Conservation (phyloP, 2,113 vertebrate species). For the Pollimyrus isidori region DNA sequence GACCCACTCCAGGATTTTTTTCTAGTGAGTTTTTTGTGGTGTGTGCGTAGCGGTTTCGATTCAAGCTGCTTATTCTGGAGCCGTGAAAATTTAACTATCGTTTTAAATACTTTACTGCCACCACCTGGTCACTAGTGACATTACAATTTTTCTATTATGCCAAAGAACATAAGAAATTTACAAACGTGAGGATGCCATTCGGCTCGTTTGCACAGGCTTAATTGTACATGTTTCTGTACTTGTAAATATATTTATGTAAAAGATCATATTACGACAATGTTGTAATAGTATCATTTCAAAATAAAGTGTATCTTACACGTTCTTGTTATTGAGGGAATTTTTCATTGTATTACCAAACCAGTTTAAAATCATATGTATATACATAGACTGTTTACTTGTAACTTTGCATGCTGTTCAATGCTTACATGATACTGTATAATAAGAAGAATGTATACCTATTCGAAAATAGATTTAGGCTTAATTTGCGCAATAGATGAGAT, state of each 20-base stretch:
- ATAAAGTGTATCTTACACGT: neutral
- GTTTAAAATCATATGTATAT: neutral
- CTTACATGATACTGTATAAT: neutral
- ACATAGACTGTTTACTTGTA: neutral
- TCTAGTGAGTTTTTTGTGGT: neutral
- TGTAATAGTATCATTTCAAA: neutral
- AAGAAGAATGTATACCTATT: neutral
- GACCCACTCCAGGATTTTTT: neutral
- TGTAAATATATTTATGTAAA: neutral
- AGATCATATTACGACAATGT: neutral
- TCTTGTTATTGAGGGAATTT: neutral
- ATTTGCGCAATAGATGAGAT: neutral
- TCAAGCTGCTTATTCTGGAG: neutral
- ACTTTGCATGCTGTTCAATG: neutral
- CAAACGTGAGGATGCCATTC: too few relatives aligned
- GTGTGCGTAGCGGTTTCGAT: neutral
- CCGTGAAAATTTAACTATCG: neutral
- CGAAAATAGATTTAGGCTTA: neutral
- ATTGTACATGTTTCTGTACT: neutral
- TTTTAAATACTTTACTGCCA: conserved; percentile 8
- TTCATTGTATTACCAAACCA: neutral
- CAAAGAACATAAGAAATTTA: too few relatives aligned
- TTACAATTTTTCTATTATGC: neutral
- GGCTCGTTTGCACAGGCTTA: neutral
- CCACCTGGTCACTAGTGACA: conserved; percentile 2